These are phyloP conservation scores for Monarcha castaneiventris DNA, from an alignment of 2,113 vertebrate genomes.

Conservation along the genomic window DNA sequence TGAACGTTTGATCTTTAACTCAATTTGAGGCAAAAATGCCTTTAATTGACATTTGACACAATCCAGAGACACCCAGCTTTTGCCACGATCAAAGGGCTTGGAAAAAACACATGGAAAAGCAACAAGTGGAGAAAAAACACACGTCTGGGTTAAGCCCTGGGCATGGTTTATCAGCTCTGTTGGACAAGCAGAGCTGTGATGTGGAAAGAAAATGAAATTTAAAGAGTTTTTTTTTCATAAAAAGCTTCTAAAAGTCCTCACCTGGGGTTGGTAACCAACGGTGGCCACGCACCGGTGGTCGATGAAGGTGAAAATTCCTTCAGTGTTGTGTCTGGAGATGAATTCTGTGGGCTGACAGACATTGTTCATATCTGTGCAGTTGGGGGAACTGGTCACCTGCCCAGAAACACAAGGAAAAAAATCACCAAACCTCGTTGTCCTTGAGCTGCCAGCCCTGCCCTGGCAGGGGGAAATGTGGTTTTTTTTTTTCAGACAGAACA, in stretches of 20 bases:
- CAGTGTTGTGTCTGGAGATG: conserved; percentile 93
- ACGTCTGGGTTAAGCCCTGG: not conserved
- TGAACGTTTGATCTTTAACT: not conserved
- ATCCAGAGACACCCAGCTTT: not conserved
- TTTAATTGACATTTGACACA: conserved; percentile 3
- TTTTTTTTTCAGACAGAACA: accelerated
- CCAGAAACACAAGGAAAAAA: not conserved
- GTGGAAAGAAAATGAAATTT: accelerated
- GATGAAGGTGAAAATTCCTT: conserved; percentile 91
- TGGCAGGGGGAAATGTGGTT: too few species aligned
- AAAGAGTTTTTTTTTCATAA: accelerated
- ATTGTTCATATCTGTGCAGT: conserved; percentile 83
- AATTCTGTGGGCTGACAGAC: conserved; percentile 91
- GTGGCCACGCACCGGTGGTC: conserved; percentile 92
- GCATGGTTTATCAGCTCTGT: not conserved
- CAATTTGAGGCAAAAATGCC: not conserved
- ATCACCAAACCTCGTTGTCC: accelerated
- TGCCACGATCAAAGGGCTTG: not conserved
- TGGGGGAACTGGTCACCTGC: conserved; percentile 92
- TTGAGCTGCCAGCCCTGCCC: not conserved
- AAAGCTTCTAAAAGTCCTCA: not conserved
- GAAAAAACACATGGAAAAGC: not conserved
- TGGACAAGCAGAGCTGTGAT: not conserved
- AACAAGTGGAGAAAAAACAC: not conserved
- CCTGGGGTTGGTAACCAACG: conserved; percentile 93